Conservation (phyloP, 2,113 vertebrate genomes). For the Alectura lathami region DNA sequence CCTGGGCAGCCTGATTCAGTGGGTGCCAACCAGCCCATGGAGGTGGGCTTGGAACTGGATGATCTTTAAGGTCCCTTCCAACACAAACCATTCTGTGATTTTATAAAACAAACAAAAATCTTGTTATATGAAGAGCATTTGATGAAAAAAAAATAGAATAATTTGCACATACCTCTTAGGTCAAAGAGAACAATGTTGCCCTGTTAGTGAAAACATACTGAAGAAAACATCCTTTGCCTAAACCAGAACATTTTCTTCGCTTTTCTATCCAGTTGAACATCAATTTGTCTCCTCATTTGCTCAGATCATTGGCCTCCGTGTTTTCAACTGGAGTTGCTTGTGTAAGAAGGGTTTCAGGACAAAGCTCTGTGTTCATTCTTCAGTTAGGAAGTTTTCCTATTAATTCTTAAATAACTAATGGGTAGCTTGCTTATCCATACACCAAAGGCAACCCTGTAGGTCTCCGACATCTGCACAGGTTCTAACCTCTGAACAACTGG, state of each 20-base stretch:
- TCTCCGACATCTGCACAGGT: background rate
- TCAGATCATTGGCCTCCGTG: background rate
- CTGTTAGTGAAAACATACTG: background rate
- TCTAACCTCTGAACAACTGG: background rate
- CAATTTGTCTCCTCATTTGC: background rate
- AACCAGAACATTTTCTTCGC: background rate
- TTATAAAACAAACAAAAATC: background rate
- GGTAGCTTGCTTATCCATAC: background rate
- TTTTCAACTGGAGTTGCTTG: background rate
- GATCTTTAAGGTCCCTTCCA: too few species aligned
- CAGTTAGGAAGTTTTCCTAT: background rate
- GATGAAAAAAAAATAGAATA: background rate
- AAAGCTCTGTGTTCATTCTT: background rate
- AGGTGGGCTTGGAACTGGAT: too few species aligned
- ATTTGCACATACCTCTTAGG: background rate
- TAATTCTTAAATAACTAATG: background rate
- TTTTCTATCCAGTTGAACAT: background rate
- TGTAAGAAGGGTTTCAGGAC: background rate
- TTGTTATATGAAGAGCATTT: background rate
- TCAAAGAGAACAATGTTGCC: background rate
- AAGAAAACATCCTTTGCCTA: background rate
- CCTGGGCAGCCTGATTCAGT: too few species aligned
- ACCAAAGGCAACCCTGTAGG: background rate
- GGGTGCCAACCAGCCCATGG: too few species aligned
- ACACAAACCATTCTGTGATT: too few species aligned